Conservation (phyloP, 2,888 invertebrate species). For the Lochmaea capreae region DNA sequence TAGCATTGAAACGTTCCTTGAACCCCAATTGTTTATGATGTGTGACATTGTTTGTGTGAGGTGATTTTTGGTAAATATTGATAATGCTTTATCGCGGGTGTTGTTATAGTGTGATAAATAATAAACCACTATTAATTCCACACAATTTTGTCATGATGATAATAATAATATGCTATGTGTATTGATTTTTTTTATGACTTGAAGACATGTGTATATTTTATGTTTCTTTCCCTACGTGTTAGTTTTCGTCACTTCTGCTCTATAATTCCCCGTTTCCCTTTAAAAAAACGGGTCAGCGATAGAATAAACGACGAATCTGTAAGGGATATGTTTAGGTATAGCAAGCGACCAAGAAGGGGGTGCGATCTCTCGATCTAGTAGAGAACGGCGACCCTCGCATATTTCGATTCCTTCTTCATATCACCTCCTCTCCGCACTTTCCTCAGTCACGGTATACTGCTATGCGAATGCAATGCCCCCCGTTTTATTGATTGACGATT, state of each 20-base stretch:
- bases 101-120: constrained; percentile 2
- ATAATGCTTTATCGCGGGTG: background rate
- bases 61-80: constrained; percentile 11
- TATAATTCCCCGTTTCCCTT: background rate
- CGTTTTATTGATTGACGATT: constrained; percentile 42
- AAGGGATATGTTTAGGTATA: constrained; percentile 2
- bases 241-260: constrained; percentile 1
- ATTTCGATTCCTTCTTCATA: constrained; percentile 21
- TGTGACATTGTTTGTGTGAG: constrained; percentile 2
- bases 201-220: no score
- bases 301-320: background rate
- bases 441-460: constrained; percentile 18
- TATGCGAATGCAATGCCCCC: constrained; percentile 38
- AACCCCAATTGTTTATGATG: background rate
- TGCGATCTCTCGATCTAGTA: constrained; percentile 12
- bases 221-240: background rate
- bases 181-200: no score
- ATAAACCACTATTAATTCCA: background rate
- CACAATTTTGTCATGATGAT: no score
- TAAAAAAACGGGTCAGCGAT: constrained; percentile 12
- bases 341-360: constrained; percentile 3
- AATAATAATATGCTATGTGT: no score
- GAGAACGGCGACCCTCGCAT: constrained; percentile 21
- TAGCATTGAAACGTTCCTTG: background rate
- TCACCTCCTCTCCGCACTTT: constrained; percentile 13